Base-by-base conservation (phyloP, 1,140 invertebrate genomes). In the Cyrtorhinus lividipennis region DNA sequence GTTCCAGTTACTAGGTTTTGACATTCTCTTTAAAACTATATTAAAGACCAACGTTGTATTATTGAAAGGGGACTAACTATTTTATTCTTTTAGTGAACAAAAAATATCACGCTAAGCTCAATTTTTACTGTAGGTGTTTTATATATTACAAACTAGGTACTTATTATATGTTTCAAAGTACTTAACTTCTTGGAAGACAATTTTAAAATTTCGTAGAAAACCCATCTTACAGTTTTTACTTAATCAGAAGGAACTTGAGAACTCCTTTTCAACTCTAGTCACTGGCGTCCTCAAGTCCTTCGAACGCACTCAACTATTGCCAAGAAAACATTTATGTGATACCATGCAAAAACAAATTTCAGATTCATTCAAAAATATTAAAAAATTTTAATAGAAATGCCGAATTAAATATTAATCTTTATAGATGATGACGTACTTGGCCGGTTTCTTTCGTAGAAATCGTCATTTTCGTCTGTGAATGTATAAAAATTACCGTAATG, bases 261-360 rank as follows among this genome's bases (percentile, higher is more conserved):
- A 53, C 48, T 53, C 48, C 48, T 53, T 53, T 53, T 5, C 10
- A 53, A 53, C 8, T 53, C 48, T 53, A 53, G 48, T 53, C 48
- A 53, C 48, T 20, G 48, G 48, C 20, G 48, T 53, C 20, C 20
- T 53, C 8, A 8, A 53, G 48, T 10, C 48, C 48, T 20, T n/a
- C n/a, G n/a, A n/a, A n/a, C n/a, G n/a, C n/a, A n/a, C n/a, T n/a
- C n/a, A 15, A 38, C 5, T 8, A 8, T 38, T 15, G 30, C 30
- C 30, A 38, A 38, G 30, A 38, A 38, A 38, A 38, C 5, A 38
- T 8, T 38, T 38, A 38, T 38, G 30, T 38, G 30, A 38, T 38
- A 38, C n/a, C n/a, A n/a, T n/a, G n/a, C n/a, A n/a, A n/a, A n/a
- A n/a, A n/a, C n/a, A n/a, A n/a, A n/a, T n/a, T n/a, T n/a, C n/a